Conservation (phyloP, 1,140 invertebrate species). For the Ceratitis capitata region DNA sequence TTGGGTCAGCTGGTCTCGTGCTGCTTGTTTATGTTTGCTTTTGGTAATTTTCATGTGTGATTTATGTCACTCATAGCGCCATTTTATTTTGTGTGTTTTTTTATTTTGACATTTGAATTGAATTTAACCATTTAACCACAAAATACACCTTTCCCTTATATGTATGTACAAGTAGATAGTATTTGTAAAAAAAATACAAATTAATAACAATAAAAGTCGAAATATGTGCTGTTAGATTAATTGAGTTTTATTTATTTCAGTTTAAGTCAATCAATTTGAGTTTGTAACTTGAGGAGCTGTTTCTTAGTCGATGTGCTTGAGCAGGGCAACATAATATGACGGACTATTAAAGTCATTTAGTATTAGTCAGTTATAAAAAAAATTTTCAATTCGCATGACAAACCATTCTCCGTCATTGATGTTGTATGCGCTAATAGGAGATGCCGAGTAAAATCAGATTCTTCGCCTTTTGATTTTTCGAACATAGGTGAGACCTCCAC, state of each 20-base stretch:
- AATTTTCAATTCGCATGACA: too few species aligned
- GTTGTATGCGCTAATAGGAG: too few species aligned
- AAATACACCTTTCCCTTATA: neutral
- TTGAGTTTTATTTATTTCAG: neutral
- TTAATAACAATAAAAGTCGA: neutral
- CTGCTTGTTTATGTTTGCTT: constrained; percentile 37
- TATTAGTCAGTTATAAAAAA: too few species aligned
- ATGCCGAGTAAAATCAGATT: too few species aligned
- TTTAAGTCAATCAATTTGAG: constrained; percentile 1
- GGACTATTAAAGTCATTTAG: too few species aligned
- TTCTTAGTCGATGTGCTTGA: too few species aligned
- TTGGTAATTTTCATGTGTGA: constrained; percentile 36
- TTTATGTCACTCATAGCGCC: constrained; percentile 33
- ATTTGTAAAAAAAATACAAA: neutral
- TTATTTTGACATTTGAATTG: neutral
- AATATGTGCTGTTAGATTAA: constrained; percentile 15
- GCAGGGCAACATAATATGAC: too few species aligned
- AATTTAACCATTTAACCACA: neutral
- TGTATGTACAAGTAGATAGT: neutral
- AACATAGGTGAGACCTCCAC: too few species aligned
- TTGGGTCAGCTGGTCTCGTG: constrained; percentile 32
- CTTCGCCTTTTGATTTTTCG: too few species aligned
- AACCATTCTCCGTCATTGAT: too few species aligned
- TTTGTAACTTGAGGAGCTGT: neutral
- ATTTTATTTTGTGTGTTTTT: constrained; percentile 21